Percentiles rank a stretch among this genome's conserved stretches.
These are phyloP conservation scores for Albula goreensis DNA, from an alignment of 2,113 vertebrate species.

Conservation along the genomic window DNA sequence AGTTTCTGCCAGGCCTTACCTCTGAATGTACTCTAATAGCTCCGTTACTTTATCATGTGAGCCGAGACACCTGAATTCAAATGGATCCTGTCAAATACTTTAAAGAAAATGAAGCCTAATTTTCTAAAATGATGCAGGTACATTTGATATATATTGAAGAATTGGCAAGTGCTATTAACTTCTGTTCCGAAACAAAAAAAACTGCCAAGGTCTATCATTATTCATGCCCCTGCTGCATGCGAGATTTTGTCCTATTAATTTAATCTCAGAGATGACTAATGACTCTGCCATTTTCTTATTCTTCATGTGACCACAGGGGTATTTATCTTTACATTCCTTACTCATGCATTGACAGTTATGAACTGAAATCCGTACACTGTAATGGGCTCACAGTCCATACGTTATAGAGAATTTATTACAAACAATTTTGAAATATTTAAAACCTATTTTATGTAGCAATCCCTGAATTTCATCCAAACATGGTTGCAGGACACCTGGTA, in stretches of 20 bases:
- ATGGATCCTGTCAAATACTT: neutral
- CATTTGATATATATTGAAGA: slow-evolving; percentile 68
- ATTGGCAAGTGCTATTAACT: slow-evolving; percentile 58
- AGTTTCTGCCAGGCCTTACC: slow-evolving; percentile 54
- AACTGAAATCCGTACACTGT: slow-evolving; percentile 31
- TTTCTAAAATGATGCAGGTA: slow-evolving; percentile 55
- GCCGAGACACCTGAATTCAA: slow-evolving; percentile 36
- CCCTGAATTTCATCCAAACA: too few species aligned
- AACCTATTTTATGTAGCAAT: neutral
- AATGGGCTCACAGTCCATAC: slow-evolving; percentile 13
- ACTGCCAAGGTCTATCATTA: slow-evolving; percentile 55
- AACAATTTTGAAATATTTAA: neutral
- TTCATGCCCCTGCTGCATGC: slow-evolving; percentile 49
- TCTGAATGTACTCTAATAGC: slow-evolving; percentile 54
- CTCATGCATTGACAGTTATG: slow-evolving; percentile 46
- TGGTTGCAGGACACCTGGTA: too few species aligned
- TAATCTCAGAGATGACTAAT: slow-evolving; percentile 57
- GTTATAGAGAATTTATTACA: slow-evolving; percentile 11
- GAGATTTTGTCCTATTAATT: slow-evolving; percentile 58
- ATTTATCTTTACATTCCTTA: slow-evolving; percentile 64
- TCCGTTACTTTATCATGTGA: slow-evolving; percentile 50
- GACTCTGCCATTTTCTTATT: slow-evolving; percentile 50
- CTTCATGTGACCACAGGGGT: slow-evolving; percentile 49
- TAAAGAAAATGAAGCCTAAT: slow-evolving; percentile 40
- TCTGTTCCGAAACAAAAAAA: slow-evolving; percentile 54